phyloP scores from a whole-genome alignment of 2,113 vertebrate genomes.

The Sarotherodon lohbergeri region DNA sequence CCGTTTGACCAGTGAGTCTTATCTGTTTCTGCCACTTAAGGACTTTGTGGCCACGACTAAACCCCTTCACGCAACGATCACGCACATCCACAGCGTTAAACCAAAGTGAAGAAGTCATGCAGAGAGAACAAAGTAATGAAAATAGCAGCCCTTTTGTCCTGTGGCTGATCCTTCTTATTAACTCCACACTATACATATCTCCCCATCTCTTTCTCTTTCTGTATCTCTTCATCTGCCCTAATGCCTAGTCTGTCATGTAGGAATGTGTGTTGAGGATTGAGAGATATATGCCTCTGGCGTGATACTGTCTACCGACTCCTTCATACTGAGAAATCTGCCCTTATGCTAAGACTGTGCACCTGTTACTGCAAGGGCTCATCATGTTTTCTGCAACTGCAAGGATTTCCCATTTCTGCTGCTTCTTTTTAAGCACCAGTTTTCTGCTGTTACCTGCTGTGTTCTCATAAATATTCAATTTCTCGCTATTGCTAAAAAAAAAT shows the following conservation, averaged over 20 bases:
- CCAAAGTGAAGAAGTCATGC: background rate
- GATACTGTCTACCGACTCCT: background rate
- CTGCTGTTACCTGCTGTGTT: background rate
- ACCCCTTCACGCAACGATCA: background rate
- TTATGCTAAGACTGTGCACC: conserved; percentile 15
- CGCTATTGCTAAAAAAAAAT: background rate
- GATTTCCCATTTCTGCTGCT: background rate
- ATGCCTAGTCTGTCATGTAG: conserved; percentile 26
- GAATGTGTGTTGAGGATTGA: conserved; percentile 35
- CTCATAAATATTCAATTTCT: background rate
- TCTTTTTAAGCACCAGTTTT: background rate
- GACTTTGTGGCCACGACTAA: background rate
- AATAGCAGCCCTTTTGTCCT: background rate
- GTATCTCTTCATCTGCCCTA: conserved; percentile 10
- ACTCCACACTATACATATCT: background rate
- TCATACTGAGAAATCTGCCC: background rate
- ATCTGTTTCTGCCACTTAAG: background rate
- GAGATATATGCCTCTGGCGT: conserved; percentile 18
- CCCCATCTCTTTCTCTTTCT: conserved; percentile 9
- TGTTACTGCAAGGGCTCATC: conserved; percentile 9
- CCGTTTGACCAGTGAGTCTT: background rate
- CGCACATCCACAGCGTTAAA: background rate
- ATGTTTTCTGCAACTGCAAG: background rate
- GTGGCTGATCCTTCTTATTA: background rate
- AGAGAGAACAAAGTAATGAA: background rate